Evolutionary conservation across 1,140 invertebrate genomes (phyloP).

Genomic region (Leucophenga varia): DNA sequence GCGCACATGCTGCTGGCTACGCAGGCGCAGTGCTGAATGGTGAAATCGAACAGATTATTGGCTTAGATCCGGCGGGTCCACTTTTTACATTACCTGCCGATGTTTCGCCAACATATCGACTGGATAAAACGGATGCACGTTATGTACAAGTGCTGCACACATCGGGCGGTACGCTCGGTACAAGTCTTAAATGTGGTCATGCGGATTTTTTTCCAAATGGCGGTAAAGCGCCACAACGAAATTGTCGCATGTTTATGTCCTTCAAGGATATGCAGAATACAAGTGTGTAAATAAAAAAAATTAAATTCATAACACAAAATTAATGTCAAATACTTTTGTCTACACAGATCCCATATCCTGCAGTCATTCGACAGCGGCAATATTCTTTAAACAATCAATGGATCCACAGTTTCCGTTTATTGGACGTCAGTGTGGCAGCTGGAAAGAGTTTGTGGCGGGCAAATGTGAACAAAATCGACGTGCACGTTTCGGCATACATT

Average conservation of each 20-base stretch:
- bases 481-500: constrained; percentile 49
- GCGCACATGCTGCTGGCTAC: constrained; percentile 85
- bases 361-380: constrained; percentile 69
- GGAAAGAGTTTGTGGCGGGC: constrained; percentile 61
- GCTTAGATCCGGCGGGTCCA: constrained; percentile 83
- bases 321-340: neutral
- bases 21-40: constrained; percentile 64
- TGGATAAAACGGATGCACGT: constrained; percentile 72
- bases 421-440: constrained; percentile 64
- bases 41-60: constrained; percentile 55
- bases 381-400: constrained; percentile 71
- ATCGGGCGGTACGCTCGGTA: constrained; percentile 76
- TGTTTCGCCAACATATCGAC: constrained; percentile 65
- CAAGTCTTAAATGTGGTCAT: constrained; percentile 72
- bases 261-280: constrained; percentile 42
- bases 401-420: constrained; percentile 60
- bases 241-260: constrained; percentile 62
- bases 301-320: neutral
- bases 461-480: constrained; percentile 29
- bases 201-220: constrained; percentile 88
- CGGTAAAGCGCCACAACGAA: constrained; percentile 74
- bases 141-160: constrained; percentile 93
- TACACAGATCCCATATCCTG: constrained; percentile 63
- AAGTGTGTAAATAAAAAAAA: constrained; percentile 23
- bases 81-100: constrained; percentile 66